Percentiles rank a stretch among this genome's conserved stretches.
These are phyloP conservation scores for Sanderia malayensis DNA, from an alignment of 30 jellyfish, hydroid and myxozoan genomes.

Conservation along the genomic window DNA sequence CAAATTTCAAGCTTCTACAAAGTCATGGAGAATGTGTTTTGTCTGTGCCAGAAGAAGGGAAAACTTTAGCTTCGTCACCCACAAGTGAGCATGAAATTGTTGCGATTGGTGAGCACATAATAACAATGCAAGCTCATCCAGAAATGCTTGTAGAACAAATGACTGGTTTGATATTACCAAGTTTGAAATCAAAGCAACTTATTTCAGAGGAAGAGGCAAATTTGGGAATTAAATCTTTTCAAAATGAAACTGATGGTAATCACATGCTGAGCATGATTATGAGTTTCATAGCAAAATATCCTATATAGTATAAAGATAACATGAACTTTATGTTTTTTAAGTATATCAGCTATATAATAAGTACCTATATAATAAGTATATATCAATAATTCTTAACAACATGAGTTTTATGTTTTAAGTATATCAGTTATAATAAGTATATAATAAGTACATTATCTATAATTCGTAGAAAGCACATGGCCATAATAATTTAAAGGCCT, in stretches of 20 bases:
- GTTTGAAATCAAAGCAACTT: slow-evolving; percentile 23
- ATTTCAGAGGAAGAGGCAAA: slow-evolving; percentile 37
- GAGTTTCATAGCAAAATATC: slow-evolving; percentile 5
- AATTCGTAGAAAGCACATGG: too few species aligned
- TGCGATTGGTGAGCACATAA: slow-evolving; percentile 43
- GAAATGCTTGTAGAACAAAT: slow-evolving; percentile 49
- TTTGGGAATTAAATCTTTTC: slow-evolving; percentile 20
- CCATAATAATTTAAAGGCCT: too few species aligned
- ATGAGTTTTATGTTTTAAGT: too few species aligned
- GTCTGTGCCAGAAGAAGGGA: slow-evolving; percentile 43
- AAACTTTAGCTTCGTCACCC: slow-evolving; percentile 43
- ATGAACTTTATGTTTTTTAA: too few species aligned
- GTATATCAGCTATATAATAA: too few species aligned
- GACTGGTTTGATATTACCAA: slow-evolving; percentile 46
- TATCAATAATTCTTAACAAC: too few species aligned
- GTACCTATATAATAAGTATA: too few species aligned
- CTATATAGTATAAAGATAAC: not conserved
- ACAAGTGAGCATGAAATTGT: slow-evolving; percentile 68
- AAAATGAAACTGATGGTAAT: slow-evolving; percentile 19
- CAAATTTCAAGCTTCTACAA: slow-evolving; percentile 39
- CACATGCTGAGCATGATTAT: slow-evolving; percentile 21
- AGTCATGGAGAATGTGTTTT: slow-evolving; percentile 78
- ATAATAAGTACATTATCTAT: too few species aligned
- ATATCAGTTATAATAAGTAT: too few species aligned
- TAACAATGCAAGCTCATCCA: slow-evolving; percentile 80